Base-by-base conservation (phyloP, 2,888 invertebrate species). In the Theristus sp. region DNA sequence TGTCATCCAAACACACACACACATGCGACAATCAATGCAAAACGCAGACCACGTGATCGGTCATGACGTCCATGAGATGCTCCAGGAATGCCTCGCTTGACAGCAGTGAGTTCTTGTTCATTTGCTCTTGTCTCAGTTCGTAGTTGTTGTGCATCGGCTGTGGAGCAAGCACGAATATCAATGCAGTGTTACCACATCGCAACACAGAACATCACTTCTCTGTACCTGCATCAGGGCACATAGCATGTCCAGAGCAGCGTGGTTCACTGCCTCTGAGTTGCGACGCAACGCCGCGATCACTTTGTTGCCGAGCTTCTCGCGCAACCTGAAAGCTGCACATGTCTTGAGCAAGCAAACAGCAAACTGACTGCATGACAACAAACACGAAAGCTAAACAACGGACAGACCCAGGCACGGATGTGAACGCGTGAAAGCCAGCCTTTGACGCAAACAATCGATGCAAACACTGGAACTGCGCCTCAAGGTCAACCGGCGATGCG, bases 231-330 rank as follows among this genome's bases (percentile, higher is more conserved):
- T 89, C 29, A 99, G 81, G 24, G 96, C 90, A 75, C 91, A 93
- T 63, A 96, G 84, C 79, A 94, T 91, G 78, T 98, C 96, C n/a
- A 98, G 82, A 2, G 94, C 93, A 2, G 96, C 89, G 78, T 96
- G 90, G 22, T 91, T 87, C 30, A 94, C 86, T 13, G 89, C 90
- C 66, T 85, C 82, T 69, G 89, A 84, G 66, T 89, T 87, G 66
- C 86, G 81, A 60, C 89, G 84, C 62, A 99, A 76, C 0, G 93
- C 89, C 63, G 84, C 83, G 53, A 94, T 89, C 3, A 96, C 90
- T 74, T 89, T 88, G 60, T 83, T 79, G 56, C 98, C 98, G 64
- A 98, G 84, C 71, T 88, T 86, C 78, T 98, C 96, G 59, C 98
- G 84, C 78, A 98, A 89, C 64, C 88, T 88, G 68, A 2, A 3